Conservation (phyloP, 2,888 invertebrate genomes). For the Stenolophus ochropezus region DNA sequence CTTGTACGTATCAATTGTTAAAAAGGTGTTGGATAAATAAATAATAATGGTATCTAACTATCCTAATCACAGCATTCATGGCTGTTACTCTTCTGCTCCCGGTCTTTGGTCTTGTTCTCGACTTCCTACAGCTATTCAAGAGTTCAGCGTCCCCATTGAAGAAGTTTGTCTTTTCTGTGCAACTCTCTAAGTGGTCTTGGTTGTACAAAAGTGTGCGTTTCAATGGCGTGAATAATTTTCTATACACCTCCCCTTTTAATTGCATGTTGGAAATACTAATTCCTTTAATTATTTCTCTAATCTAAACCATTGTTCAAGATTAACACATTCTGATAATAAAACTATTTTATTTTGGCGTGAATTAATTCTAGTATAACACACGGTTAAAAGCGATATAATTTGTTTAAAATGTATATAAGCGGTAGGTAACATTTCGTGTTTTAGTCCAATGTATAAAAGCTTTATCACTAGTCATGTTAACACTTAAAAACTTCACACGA, state of each 20-base stretch:
- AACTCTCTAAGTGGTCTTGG: slow-evolving; percentile 42
- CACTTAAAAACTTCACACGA: too few relatives aligned
- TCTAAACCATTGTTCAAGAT: too few relatives aligned
- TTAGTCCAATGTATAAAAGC: too few relatives aligned
- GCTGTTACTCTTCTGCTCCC: neutral
- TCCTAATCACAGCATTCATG: neutral
- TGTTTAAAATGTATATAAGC: too few relatives aligned
- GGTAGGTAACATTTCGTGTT: too few relatives aligned
- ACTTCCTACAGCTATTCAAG: neutral
- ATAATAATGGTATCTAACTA: too few relatives aligned
- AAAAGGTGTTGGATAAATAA: neutral
- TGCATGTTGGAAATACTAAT: neutral
- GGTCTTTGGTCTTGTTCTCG: neutral
- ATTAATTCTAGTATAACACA: too few relatives aligned
- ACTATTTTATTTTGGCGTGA: too few relatives aligned
- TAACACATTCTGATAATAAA: too few relatives aligned
- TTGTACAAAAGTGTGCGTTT: slow-evolving; percentile 51
- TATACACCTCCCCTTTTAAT: slow-evolving; percentile 40
- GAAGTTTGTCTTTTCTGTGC: slow-evolving; percentile 50
- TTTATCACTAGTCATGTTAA: too few relatives aligned
- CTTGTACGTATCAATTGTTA: neutral
- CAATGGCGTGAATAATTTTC: slow-evolving; percentile 55
- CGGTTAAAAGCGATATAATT: too few relatives aligned
- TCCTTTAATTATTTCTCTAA: slow-evolving; percentile 44
- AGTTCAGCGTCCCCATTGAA: slow-evolving; percentile 26